Evolutionary conservation across 1,140 invertebrate genomes (phyloP), one percentile per base, ranked within the genome.

Genomic region (Thalassaphorura encarpata): DNA sequence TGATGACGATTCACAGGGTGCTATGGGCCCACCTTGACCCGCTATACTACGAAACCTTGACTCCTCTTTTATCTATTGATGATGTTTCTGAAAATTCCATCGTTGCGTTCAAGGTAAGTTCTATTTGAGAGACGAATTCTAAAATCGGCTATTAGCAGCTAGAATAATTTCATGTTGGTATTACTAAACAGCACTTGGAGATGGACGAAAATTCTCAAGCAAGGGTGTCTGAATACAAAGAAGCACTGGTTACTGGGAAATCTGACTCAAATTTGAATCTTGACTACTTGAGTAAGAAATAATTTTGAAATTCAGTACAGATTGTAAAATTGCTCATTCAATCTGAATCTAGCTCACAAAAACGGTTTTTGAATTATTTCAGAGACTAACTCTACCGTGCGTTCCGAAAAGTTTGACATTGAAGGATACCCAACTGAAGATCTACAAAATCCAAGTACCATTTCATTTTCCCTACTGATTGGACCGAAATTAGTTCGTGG

Each of bases 71-170:
- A 6, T 6, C 13, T 19, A 8, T 19, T 19, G 41, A 42, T 6
- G 19, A 19, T 19, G 18, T 42, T 19, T 13, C 8, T 19, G 19
- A n/a, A 5, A 19, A 19, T 13, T 6, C 6, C 46, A 24, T 48
- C 18, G 26, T 48, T 48, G 46, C 46, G 4, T 48, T 48, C 46
- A 19, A 48, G 46, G 46, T 48, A 48, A 29, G 16, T 15, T n/a
- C 33, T 36, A 11, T 11, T n/a, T n/a, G n/a, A 36, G 11, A 36
- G n/a, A 11, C 11, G 11, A 36, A 36, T n/a, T 36, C n/a, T 36
- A 11, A n/a, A 11, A 11, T 36, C 33, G n/a, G 11, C 33, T 36
- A 36, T 11, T 36, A 11, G n/a, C 33, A n/a, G 33, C 11, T 36
- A 36, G n/a, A 36, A 11, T 11, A 36, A 11, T 36, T 11, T n/a